phyloP scores from a whole-genome alignment of 2,797 vertebrate species.

The Cephalopachus bancanus region DNA sequence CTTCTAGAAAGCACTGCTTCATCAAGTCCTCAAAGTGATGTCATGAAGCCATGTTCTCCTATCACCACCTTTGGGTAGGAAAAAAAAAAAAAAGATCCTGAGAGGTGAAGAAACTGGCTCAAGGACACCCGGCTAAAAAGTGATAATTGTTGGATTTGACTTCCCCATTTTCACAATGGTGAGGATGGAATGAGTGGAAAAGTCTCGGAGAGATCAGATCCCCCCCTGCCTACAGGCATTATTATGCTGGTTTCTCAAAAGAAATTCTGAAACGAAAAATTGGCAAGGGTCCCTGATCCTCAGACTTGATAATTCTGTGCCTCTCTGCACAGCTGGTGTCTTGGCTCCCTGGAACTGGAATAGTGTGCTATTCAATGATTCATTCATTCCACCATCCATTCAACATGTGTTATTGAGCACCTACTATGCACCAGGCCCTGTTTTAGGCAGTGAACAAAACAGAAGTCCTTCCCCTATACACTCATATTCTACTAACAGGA shows the following conservation, averaged over 20 bases:
- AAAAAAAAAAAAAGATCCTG: background rate
- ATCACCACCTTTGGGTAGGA: background rate
- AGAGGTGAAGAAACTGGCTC: background rate
- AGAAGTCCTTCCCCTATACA: background rate
- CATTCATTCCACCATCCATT: background rate
- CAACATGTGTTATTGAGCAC: background rate
- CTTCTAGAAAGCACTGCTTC: background rate
- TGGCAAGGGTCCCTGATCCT: background rate
- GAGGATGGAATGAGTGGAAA: background rate
- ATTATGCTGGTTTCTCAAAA: conserved; percentile 23
- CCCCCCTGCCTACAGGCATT: background rate
- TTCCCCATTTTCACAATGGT: background rate
- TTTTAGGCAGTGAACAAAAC: background rate
- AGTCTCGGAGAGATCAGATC: background rate
- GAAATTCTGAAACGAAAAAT: background rate
- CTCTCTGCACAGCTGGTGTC: background rate
- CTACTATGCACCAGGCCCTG: background rate
- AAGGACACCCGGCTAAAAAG: background rate
- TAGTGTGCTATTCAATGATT: background rate
- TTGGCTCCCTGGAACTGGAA: background rate
- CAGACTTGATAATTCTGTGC: background rate
- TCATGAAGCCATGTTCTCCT: background rate
- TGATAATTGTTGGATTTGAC: background rate
- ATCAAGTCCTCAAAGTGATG: background rate
- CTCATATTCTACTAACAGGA: background rate